Evolutionary conservation across 2,113 vertebrate species (phyloP), one percentile per base, ranked within the genome.

Genomic region (Pachypanchax playfairii): DNA sequence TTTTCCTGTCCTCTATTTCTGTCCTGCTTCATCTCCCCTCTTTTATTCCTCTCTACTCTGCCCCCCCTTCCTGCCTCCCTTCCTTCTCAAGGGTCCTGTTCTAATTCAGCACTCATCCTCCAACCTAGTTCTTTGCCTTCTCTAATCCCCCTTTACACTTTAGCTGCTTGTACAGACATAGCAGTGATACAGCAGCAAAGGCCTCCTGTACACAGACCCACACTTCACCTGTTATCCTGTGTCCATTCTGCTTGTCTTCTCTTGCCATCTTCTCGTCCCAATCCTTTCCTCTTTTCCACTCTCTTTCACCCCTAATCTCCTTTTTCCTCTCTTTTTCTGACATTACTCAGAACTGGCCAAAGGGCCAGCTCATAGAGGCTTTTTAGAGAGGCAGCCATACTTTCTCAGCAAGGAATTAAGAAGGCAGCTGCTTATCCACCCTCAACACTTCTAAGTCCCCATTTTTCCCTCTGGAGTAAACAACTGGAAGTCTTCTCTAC

Each of bases 31-130:
- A 82, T 83, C 81, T 76, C 75, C 65, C 65, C 65, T 65, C 63
- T 51, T 77, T 68, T 69, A 73, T 66, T 51, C 69, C 54, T 63
- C 61, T 31, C 41, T 50, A 24, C 54, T 63, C 49, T 17, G 13
- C 39, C 24, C 33, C 52, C 46, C 33, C 56, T 55, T 54, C 9
- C 48, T 53, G 75, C 81, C 70, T 29, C 67, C 38, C 56, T 77
- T 87, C 80, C 70, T 87, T 90, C 91, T 92, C 91, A 75, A 80
- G 91, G 90, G 92, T 90, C 86, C 89, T 91, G 91, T 89, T 90
- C 92, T 92, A 92, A 89, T 92, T 93, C 89, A 80, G 76, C 48
- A 57, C 81, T 86, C 82, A 85, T 90, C 73, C 83, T 85, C 82
- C 89, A 91, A 87, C 91, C 91, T 89, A 91, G 77, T 91, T 92